These are phyloP conservation scores for Gallinago stenura DNA, from an alignment of 2,797 vertebrate species.

Conservation along the genomic window DNA sequence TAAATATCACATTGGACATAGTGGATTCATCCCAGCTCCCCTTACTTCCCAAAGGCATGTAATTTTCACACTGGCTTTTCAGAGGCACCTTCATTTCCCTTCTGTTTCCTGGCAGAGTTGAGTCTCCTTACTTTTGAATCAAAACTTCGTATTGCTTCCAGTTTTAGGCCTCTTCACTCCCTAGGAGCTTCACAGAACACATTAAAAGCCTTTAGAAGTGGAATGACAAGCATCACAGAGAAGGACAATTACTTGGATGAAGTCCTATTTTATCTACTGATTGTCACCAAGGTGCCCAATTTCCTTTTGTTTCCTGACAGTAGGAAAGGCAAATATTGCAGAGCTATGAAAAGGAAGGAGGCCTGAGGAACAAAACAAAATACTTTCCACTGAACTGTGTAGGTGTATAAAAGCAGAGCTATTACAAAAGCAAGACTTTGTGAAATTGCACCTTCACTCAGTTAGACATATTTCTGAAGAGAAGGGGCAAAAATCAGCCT, in stretches of 20 bases:
- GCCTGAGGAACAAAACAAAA: constrained; percentile 44
- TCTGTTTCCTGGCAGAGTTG: not conserved
- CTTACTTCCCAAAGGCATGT: not conserved
- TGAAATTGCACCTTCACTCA: constrained; percentile 37
- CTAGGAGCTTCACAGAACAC: not conserved
- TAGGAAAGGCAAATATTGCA: constrained; percentile 31
- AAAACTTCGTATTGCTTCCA: not conserved
- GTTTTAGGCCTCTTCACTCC: not conserved
- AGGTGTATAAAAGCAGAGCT: constrained; percentile 39
- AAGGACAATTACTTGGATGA: not conserved
- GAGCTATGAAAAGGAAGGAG: constrained; percentile 6
- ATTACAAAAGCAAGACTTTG: not conserved
- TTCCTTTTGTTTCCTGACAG: constrained; percentile 29
- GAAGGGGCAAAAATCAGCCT: constrained; percentile 1
- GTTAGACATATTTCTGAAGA: not conserved
- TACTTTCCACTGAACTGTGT: constrained; percentile 25
- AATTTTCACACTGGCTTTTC: not conserved
- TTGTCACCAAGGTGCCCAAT: not conserved
- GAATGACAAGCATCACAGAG: not conserved
- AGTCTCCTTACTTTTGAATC: not conserved
- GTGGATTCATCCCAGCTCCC: not conserved
- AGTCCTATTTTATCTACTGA: constrained; percentile 25
- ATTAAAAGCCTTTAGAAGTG: not conserved
- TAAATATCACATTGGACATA: not conserved
- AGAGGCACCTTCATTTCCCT: not conserved